Conservation (phyloP, 2,888 invertebrate genomes). For the Drosophila quinaria region DNA sequence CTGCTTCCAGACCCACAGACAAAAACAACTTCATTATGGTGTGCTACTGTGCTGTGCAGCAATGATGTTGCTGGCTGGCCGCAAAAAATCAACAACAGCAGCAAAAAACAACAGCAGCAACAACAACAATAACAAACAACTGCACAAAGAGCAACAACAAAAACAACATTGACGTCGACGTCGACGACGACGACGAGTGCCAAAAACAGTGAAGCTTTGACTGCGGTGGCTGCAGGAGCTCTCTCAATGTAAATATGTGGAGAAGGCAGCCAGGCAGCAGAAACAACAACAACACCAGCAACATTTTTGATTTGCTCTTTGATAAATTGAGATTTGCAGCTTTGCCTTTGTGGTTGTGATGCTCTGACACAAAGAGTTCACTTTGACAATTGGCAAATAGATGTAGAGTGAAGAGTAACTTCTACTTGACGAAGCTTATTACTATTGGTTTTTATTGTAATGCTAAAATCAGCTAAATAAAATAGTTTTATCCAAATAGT, state of each 20-base stretch:
- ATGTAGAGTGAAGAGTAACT: neutral
- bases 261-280: neutral
- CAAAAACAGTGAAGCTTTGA: constrained; percentile 65
- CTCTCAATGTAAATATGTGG: constrained; percentile 33
- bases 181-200: constrained; percentile 46
- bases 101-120: constrained; percentile 17
- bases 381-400: neutral
- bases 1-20: constrained; percentile 51
- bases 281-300: constrained; percentile 24
- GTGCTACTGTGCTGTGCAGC: constrained; percentile 63
- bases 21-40: constrained; percentile 78
- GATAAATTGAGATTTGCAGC: constrained; percentile 19
- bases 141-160: constrained; percentile 46
- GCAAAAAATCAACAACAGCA: constrained; percentile 55
- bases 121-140: constrained; percentile 41
- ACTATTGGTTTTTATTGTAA: neutral
- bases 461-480: neutral
- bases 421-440: neutral
- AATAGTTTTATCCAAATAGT: neutral
- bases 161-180: constrained; percentile 10
- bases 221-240: constrained; percentile 34
- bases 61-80: constrained; percentile 46
- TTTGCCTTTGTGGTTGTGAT: neutral
- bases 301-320: constrained; percentile 49
- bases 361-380: neutral